These are phyloP conservation scores for Gallinago undulata DNA, from an alignment of 2,113 vertebrate species.

Conservation along the genomic window DNA sequence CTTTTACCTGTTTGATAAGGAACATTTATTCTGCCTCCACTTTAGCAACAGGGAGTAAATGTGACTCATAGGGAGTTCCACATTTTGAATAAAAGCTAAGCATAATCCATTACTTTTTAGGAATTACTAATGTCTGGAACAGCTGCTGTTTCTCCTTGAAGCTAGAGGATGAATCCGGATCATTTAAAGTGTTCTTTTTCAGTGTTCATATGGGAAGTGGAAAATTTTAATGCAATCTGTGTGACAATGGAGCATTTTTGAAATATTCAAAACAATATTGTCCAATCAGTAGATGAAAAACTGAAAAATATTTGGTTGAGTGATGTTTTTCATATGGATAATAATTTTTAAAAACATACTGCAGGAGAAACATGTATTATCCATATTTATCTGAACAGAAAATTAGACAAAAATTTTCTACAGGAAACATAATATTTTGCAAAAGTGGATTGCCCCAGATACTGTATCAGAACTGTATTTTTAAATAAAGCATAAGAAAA, in stretches of 20 bases:
- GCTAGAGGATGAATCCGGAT: not conserved
- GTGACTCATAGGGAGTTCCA: not conserved
- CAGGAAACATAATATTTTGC: not conserved
- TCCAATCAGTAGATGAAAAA: not conserved
- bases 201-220: not conserved
- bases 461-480: not conserved
- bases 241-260: not conserved
- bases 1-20: not conserved
- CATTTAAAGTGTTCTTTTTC: not conserved
- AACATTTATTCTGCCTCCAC: not conserved
- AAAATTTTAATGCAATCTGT: not conserved
- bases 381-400: not conserved
- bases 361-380: not conserved
- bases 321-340: slow-evolving; percentile 1
- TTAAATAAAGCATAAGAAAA: not conserved
- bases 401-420: not conserved
- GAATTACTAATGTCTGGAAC: not conserved
- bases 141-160: slow-evolving; percentile 15
- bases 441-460: not conserved
- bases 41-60: not conserved
- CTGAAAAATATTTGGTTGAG: slow-evolving; percentile 7
- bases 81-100: slow-evolving; percentile 28
- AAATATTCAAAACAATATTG: not conserved
- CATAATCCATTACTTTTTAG: not conserved
- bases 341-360: slow-evolving; percentile 6